Evolutionary conservation across 2,888 invertebrate genomes (phyloP).

Genomic region (Maniola hyperantus): DNA sequence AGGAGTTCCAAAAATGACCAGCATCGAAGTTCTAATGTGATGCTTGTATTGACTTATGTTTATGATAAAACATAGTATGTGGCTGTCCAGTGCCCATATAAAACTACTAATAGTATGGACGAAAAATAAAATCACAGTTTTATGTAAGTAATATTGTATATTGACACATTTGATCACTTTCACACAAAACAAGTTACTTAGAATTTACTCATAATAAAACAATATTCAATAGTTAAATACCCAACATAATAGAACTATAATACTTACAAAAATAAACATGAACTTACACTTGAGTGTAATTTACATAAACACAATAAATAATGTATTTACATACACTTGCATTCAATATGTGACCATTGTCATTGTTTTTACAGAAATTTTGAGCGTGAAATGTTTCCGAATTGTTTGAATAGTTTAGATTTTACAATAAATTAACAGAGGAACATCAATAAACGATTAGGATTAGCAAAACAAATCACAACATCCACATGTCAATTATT

Average conservation of each 20-base stretch:
- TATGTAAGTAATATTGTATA: slow-evolving; percentile 76
- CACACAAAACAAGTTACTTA: slow-evolving; percentile 78
- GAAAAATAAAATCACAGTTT: slow-evolving; percentile 57
- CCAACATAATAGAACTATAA: slow-evolving; percentile 75
- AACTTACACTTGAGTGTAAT: slow-evolving; percentile 56
- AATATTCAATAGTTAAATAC: slow-evolving; percentile 73
- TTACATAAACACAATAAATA: slow-evolving; percentile 62
- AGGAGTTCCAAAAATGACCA: slow-evolving; percentile 2
- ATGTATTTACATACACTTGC: slow-evolving; percentile 52
- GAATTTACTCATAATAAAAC: slow-evolving; percentile 75
- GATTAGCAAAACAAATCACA: slow-evolving; percentile 42
- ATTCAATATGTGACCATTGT: slow-evolving; percentile 23
- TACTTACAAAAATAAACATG: slow-evolving; percentile 68
- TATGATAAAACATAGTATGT: background rate
- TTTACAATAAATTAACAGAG: slow-evolving; percentile 40
- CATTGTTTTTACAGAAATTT: slow-evolving; percentile 31
- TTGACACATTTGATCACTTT: slow-evolving; percentile 78
- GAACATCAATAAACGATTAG: slow-evolving; percentile 44
- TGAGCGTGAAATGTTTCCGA: slow-evolving; percentile 36
- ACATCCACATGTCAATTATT: slow-evolving; percentile 42
- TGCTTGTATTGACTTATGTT: no score
- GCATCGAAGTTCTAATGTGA: background rate
- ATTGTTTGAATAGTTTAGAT: slow-evolving; percentile 31
- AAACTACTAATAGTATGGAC: background rate
- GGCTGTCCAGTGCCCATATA: background rate